Base-by-base conservation (phyloP, 1,140 invertebrate genomes). In the Drosophila murphyi region DNA sequence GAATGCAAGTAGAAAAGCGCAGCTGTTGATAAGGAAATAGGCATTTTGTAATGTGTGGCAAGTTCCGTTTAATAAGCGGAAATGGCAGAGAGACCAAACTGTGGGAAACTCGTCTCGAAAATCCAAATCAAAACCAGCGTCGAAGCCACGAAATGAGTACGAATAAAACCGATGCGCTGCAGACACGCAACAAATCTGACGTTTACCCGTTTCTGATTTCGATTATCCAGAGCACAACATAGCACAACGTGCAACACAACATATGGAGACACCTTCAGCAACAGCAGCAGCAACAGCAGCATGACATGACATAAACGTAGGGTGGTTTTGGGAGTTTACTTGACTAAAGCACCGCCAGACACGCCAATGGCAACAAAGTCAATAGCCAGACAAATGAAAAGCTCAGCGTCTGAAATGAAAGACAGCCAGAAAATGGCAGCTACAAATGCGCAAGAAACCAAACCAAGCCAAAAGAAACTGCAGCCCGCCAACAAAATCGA, bases 341-440 rank as follows among this genome's bases (percentile, higher is more conserved):
- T 67, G 68, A n/a, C 83, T 64, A 80, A 88, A 87, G 85, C 80
- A 76, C 85, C 55, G 65, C 68, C 83, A 88, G 77, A 83, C 85
- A 88, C 85, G 83, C 83, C 83, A 87, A 80, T 79, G 79, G 75
- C 83, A 86, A 78, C 79, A 80, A 83, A 87, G 83, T 88, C 83
- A 87, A 87, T 83, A 89, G 85, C 83, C 83, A 87, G 83, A 83
- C 80, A 88, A 83, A 82, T 82, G 80, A 83, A 83, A 87, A 80
- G 80, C 83, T 85, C 45, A 52, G 56, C 59, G 55, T 68, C 59
- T 57, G 51, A 41, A 62, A 39, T 8, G 10, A 62, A 6, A 75
- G 56, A 60, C 47, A 64, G 45, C 45, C 55, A 72, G 51, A 52
- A 72, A 76, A 65, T 61, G 61, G 41, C 70, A 72, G 71, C 63